Base-by-base conservation (phyloP, 2,113 vertebrate genomes). In the Nansenia antarctica region DNA sequence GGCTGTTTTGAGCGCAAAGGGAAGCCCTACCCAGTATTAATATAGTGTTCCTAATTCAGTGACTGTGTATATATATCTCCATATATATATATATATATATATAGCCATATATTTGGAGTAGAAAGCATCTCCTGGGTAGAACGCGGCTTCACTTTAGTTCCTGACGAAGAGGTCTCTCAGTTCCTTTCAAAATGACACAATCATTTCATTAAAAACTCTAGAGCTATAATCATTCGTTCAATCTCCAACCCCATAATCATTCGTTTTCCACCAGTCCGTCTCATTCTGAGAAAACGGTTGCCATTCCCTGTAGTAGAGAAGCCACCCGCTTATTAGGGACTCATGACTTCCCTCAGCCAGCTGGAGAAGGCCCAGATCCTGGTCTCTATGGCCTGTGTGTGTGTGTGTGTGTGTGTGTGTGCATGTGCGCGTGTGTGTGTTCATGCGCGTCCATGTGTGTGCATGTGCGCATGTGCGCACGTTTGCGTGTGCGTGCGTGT, bases 241-340 rank as follows among this genome's bases (percentile, higher is more conserved):
- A 82, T 87, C 76, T 68, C 60, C 65, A 86, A 90, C 81, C 83
- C 87, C 85, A 86, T 89, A 90, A 91, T 89, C 87, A 88, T 86
- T 85, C 68, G 84, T 91, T 91, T 91, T 88, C 88, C 85, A 59
- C 85, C 76, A 85, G 85, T 87, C 83, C 76, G 81, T 80, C 87
- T 87, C 77, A 82, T 82, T 85, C 76, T 29, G 79, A 63, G 63
- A 59, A 86, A 84, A 86, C 76, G 69, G 75, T 62, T 22, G 62
- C 80, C 79, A 70, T 60, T 89, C 83, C 81, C 85, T 87, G 86
- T 78, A 86, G 80, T 90, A 87, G 82, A 79, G 73, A 83, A 83
- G 88, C 87, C 67, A 91, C 87, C 86, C 82, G 3, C 72, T 90
- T 89, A 91, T 91, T 92, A 91, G 67, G 29, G 86, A 87, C 79